Base-by-base conservation (phyloP, 2,113 vertebrate genomes). In the Gobiocypris rarus region DNA sequence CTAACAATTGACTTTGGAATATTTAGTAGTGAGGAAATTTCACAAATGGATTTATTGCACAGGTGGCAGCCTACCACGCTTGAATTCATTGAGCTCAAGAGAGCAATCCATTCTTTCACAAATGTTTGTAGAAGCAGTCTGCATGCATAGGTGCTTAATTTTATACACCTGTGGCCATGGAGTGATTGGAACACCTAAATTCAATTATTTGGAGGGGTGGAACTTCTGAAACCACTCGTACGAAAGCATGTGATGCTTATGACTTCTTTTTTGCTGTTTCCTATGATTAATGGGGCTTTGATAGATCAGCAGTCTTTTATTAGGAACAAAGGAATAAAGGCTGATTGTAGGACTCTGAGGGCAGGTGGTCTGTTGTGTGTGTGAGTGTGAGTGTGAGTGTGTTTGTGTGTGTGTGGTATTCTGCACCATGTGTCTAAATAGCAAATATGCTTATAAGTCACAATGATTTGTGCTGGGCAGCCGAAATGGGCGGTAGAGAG, bases 211-310 rank as follows among this genome's bases (percentile, higher is more conserved):
- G 38, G 38, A 38, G 38, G 38, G 38, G 38, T 38, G 50, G 52
- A 83, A 69, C 9, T 77, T 73, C 54, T 80, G n/a, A 56, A 69
- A 31, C 26, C 69, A 69, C 59, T 28, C 28, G 34, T 82, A 73
- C 4, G 19, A 54, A 95, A 94, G 93, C 93, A 96, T 93, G 94
- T 86, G 89, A 92, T 91, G 89, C 96, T 96, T 96, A 93, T 92
- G 91, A 89, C 87, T n/a, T n/a, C n/a, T 92, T 91, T 92, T 89
- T 87, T 24, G 28, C n/a, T 93, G 92, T 95, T 94, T 95, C 91
- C 81, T 54, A 94, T 96, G 96, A 97, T 97, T 98, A 96, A 97
- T 97, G 93, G 92, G 93, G 91, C 92, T 96, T 94, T 95, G 93
- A 87, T 94, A 95, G 85, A 96, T 94, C 95, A 95, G 95, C 94